Evolutionary conservation across 2,888 invertebrate species (phyloP), one percentile per base, ranked within the genome.

Genomic region (Cosmia pyralina): DNA sequence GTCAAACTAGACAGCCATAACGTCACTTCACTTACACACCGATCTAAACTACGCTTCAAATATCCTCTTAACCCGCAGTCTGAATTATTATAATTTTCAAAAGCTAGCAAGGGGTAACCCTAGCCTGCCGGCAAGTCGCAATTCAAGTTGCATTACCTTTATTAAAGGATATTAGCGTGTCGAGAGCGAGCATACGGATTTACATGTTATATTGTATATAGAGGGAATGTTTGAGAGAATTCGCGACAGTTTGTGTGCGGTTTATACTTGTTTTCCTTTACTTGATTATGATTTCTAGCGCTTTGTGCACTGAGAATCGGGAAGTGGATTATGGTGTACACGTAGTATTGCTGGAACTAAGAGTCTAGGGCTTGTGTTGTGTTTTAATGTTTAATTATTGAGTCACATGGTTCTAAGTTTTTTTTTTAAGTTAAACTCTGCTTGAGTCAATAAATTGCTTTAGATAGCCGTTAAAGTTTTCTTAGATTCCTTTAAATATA

Each of bases 101-200:
- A 62, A 41, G 15, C 52, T 6, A 11, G 50, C 22, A 22, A 22
- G 50, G 28, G 59, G 66, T 44, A 63, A 44, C 78, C 77, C 69
- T 82, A 82, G 28, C 28, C 63, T 70, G 75, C 77, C 72, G 73
- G 72, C 84, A 75, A 81, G 79, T 88, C 85, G 87, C 87, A 85
- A 87, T 88, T 88, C 87, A 84, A 87, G 76, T 87, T 84, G 86
- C 88, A 88, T 89, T 89, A 88, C 89, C 90, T 89, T 88, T 89
- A 89, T 89, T 88, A 89, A 82, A 82, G 87, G 84, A 87, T 88
- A 89, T 89, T 89, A 89, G 88, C 84, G 88, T 83, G 87, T 79
- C 81, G 83, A 83, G 83, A 72, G 80, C 81, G 79, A 64, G 75
- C 83, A 77, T 80, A 81, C 77, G 79, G 80, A 87, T 87, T 85